Evolutionary conservation across 1,140 invertebrate species (phyloP), one percentile per base, ranked within the genome.

Genomic region (Cecropterus lyciades): DNA sequence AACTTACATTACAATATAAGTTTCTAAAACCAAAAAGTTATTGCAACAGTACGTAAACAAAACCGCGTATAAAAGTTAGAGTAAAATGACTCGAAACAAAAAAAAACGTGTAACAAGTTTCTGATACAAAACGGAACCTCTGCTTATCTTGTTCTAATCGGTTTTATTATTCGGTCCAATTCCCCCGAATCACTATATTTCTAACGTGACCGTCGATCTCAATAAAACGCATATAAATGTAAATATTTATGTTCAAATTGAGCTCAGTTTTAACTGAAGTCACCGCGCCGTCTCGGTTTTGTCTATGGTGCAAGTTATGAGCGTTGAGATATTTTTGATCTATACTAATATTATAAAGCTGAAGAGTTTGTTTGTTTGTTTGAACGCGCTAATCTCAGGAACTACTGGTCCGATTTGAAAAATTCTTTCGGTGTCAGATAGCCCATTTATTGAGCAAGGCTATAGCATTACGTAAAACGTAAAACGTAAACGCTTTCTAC

Each of bases 241-340:
- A 84, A 84, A 85, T 85, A 84, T 85, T 85, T 80, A 74, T 77
- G 80, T 82, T 77, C 73, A 82, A 81, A 76, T 79, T 79, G 53
- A 75, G 72, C 78, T 76, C 74, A 75, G 77, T 70, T 84, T 78
- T 75, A 75, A 79, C 52, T 70, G 70, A 76, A 77, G 72, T 75
- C 69, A 66, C 62, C 69, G 72, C 63, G 57, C 40, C 40, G 45
- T 37, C 27, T 46, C 56, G 37, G 33, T n/a, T 63, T 73, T 55
- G 37, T 9, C 55, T 8, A n/a, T 73, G 74, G 68, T 68, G 1
- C 27, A 69, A 73, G 59, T 62, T 10, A 60, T 42, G 45, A 49
- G 37, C 17, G 11, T 17, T 17, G 15, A 33, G 30, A 33, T 33
- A 33, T n/a, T n/a, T n/a, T n/a, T n/a, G n/a, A n/a, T n/a, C n/a